Conservation (phyloP, 2,888 invertebrate genomes). For the Theristus sp. region DNA sequence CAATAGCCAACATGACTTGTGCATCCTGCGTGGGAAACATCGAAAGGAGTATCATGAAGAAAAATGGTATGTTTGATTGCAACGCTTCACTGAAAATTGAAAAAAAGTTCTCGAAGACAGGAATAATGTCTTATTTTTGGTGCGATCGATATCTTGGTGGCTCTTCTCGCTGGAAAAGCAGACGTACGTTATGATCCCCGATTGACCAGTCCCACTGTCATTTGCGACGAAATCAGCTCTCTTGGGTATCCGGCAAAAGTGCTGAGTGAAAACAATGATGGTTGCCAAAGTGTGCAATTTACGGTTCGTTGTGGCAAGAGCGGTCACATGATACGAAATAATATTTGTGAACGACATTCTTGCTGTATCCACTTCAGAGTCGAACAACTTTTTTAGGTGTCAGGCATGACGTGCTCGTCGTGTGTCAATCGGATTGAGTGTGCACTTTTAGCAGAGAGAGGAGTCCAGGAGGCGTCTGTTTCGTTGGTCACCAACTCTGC, state of each 20-base stretch:
- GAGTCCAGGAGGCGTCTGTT: conserved; percentile 62
- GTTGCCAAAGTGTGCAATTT: no score
- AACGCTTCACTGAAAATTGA: no score
- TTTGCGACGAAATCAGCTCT: conserved; percentile 64
- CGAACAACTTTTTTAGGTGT: no score
- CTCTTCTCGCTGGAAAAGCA: conserved; percentile 78
- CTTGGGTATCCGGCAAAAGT: conserved; percentile 66
- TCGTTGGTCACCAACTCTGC: conserved; percentile 63
- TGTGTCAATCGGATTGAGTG: no score
- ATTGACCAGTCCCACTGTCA: conserved; percentile 52
- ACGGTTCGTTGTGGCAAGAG: no score
- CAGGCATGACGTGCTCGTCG: no score
- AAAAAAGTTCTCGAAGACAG: no score
- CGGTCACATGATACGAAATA: no score
- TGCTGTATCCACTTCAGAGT: no score
- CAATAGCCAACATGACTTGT: conserved; percentile 78
- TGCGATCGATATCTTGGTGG: conserved; percentile 66
- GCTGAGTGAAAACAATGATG: conserved; percentile 47
- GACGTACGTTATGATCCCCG: conserved; percentile 70
- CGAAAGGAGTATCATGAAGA: conserved; percentile 48
- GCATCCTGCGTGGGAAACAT: conserved; percentile 88
- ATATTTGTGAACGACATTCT: no score
- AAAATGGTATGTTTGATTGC: conserved; percentile 11
- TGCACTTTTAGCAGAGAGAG: conserved; percentile 45
- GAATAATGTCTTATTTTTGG: no score